Percentiles rank a stretch among this genome's conserved stretches.
phyloP scores from a whole-genome alignment of 2,113 vertebrate species.

The Notothenia coriiceps region DNA sequence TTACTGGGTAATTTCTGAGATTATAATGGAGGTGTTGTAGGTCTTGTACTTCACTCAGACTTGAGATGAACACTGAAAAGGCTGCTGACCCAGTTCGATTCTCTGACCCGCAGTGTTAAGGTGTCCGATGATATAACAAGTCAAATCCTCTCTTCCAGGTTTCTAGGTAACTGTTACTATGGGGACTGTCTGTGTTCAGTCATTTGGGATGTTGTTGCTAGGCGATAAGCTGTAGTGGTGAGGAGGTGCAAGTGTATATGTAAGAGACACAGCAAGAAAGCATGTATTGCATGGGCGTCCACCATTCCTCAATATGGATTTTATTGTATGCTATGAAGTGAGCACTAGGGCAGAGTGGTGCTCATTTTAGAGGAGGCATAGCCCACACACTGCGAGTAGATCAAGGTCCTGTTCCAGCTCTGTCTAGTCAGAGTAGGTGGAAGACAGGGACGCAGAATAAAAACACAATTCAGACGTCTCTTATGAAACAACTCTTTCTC shows the following conservation, averaged over 20 bases:
- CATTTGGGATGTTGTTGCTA: slow-evolving; percentile 70
- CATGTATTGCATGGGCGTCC: not conserved
- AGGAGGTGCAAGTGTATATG: slow-evolving; percentile 22
- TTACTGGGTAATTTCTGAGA: not conserved
- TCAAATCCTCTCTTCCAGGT: slow-evolving; percentile 60
- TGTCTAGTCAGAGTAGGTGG: slow-evolving; percentile 59
- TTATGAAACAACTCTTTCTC: slow-evolving; percentile 24
- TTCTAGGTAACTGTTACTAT: slow-evolving; percentile 76
- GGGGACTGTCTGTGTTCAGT: slow-evolving; percentile 64
- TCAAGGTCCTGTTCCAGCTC: slow-evolving; percentile 23
- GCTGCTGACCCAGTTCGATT: slow-evolving; percentile 59
- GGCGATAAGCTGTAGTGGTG: slow-evolving; percentile 46
- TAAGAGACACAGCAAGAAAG: not conserved
- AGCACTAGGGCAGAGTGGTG: slow-evolving; percentile 38
- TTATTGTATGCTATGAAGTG: slow-evolving; percentile 25
- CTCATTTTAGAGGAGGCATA: slow-evolving; percentile 44
- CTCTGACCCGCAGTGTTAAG: slow-evolving; percentile 57
- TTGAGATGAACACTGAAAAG: slow-evolving; percentile 18
- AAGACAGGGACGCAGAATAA: slow-evolving; percentile 38
- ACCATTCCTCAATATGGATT: slow-evolving; percentile 7
- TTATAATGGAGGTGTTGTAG: not conserved
- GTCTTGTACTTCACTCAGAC: not conserved
- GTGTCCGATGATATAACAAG: slow-evolving; percentile 41
- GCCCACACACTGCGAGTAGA: slow-evolving; percentile 33
- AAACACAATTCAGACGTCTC: slow-evolving; percentile 41